phyloP scores from a whole-genome alignment of 2,888 invertebrate genomes.

The Conus canariensis region DNA sequence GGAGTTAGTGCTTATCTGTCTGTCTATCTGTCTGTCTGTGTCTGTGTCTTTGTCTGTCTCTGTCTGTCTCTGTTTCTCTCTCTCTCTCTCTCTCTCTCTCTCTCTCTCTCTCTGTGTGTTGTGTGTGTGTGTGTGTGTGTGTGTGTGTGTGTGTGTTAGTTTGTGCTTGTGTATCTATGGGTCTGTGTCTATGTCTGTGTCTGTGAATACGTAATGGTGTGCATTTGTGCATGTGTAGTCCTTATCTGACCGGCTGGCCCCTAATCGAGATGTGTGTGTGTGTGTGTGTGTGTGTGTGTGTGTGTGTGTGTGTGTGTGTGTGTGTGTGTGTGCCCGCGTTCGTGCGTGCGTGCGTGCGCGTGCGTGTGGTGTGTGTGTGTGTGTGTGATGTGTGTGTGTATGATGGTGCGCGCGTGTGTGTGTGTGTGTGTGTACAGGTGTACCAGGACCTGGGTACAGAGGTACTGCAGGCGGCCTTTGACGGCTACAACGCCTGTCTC shows the following conservation, averaged over 20 bases:
- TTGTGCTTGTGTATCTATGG: too few species aligned
- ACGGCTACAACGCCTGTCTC: conserved; percentile 91
- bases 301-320: background rate
- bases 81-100: too few species aligned
- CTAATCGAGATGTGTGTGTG: background rate
- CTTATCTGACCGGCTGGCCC: too few species aligned
- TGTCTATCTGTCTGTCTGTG: background rate
- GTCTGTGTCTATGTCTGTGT: background rate
- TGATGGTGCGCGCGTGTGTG: background rate
- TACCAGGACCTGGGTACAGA: conserved; percentile 85
- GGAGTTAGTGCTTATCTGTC: background rate
- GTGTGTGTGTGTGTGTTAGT: too few species aligned
- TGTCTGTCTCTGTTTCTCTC: too few species aligned
- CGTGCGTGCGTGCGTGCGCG: background rate
- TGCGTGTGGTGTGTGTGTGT: background rate
- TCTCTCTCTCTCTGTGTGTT: too few species aligned
- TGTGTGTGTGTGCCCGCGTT: background rate
- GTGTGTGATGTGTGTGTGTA: background rate
- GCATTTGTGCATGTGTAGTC: too few species aligned
- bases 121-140: too few species aligned
- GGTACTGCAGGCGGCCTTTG: conserved; percentile 83
- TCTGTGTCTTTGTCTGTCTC: too few species aligned
- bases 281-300: background rate
- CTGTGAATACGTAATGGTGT: background rate
- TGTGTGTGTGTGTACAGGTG: conserved; percentile 79